Base-by-base conservation (phyloP, 2,888 invertebrate species). In the Anoplius nigerrimus region DNA sequence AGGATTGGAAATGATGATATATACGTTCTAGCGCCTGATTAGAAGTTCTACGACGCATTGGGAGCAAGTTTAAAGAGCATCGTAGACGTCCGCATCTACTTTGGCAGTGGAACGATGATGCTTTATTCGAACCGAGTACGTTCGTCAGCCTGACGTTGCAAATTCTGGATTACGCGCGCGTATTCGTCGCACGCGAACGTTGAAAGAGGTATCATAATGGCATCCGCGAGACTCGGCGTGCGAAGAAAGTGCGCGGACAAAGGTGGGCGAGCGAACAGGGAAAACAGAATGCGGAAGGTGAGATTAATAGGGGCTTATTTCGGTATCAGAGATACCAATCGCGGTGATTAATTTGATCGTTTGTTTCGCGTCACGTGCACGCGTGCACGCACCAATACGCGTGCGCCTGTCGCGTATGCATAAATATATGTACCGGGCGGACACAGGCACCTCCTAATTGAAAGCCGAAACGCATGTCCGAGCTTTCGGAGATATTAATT, bases 321-420 rank as follows among this genome's bases (percentile, higher is more conserved):
- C 64, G 64, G 69, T 73, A 82, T 82, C 71, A 72, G 65, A 74
- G 80, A 83, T 81, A 74, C 69, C 72, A 77, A 83, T 81, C 74
- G 70, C 21, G 58, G 67, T 83, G 81, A 85, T 85, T 84, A 85
- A 85, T 83, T 76, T 66, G 75, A 75, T 78, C 81, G 81, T 78
- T 83, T 80, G 81, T 83, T 78, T 77, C 63, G 70, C 52, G 70
- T 79, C 77, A 75, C 72, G 69, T 76, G 70, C 74, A 74, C 64
- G 66, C 61, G 52, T 45, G 21, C 51, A 58, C 55, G 43, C 60
- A 51, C 57, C 60, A 68, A 54, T 16, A 21, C 57, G 24, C 46
- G 57, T 46, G 22, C 57, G 54, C n/a, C 51, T 8, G 13, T 48
- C 42, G 63, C 56, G 53, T 16, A 62, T 43, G 42, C 45, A 53